These are phyloP conservation scores for Trichogramma evanescens DNA, from an alignment of 2,888 invertebrate species.

Conservation along the genomic window DNA sequence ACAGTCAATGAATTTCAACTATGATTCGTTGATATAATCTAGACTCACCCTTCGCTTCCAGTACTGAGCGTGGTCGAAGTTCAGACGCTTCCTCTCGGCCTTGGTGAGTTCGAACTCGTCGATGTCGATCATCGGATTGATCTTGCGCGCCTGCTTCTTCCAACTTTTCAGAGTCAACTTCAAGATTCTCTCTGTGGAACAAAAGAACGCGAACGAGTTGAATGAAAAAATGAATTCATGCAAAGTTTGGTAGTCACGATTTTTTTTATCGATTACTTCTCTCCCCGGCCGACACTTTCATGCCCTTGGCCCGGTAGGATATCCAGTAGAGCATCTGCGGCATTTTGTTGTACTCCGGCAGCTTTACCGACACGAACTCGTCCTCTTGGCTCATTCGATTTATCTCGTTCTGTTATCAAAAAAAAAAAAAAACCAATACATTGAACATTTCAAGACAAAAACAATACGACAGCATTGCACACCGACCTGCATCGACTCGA, in stretches of 20 bases:
- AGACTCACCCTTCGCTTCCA: conserved; percentile 30
- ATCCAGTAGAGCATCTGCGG: conserved; percentile 39
- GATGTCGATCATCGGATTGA: neutral
- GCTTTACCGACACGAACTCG: conserved; percentile 33
- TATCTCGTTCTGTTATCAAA: conserved; percentile 30
- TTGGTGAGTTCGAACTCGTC: too few relatives aligned
- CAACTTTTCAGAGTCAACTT: conserved; percentile 23
- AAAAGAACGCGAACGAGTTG: conserved; percentile 12
- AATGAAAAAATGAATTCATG: neutral
- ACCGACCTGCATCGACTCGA: too few relatives aligned
- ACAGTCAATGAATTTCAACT: neutral
- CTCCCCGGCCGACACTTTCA: conserved; percentile 2
- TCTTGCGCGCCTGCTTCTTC: conserved; percentile 16
- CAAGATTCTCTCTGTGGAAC: conserved; percentile 26
- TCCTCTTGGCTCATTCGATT: conserved; percentile 32
- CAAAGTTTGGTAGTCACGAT: too few relatives aligned
- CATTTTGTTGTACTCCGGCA: conserved; percentile 35
- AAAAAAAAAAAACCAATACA: neutral
- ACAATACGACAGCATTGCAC: neutral
- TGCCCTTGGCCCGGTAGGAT: conserved; percentile 33
- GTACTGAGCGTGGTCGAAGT: conserved; percentile 24
- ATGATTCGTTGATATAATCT: neutral
- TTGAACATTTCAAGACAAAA: too few relatives aligned
- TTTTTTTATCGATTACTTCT: neutral
- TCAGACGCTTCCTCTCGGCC: conserved; percentile 16